Evolutionary conservation across 2,888 invertebrate genomes (phyloP), one percentile per base, ranked within the genome.

Genomic region (Drosophila mimetica): DNA sequence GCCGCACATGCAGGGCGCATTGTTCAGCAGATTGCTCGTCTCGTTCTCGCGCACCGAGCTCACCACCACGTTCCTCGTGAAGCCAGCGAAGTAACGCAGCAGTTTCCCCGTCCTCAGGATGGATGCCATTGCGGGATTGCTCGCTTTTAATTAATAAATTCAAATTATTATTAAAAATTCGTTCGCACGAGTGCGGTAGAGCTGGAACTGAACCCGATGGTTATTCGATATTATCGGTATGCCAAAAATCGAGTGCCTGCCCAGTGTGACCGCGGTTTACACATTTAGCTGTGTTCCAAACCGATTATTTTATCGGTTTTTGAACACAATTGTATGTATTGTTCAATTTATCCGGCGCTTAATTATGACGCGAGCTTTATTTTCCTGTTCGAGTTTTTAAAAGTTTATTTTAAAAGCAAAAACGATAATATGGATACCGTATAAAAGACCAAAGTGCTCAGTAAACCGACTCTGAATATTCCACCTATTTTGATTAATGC

Each of bases 51-150:
- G 93, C 2, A 94, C 93, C 14, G 94, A 93, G 90, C 94, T 95
- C 34, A 94, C 91, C 50, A 95, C 93, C 46, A 95, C 93, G 83
- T 94, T 95, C 81, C 94, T 93, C 37, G 95, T 95, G 79, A 95
- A 94, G 84, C 95, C 94, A 75, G 95, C 94, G 88, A 95, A 95
- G 91, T 95, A 95, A 76, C 95, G 93, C 75, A 95, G 93, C 92
- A 95, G 94, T 91, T 95, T 96, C 34, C 95, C 95, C 55, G 95
- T 95, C 83, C 96, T 93, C 41, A 92, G 75, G 66, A 92, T 91
- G 72, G 91, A 91, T 72, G 91, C 91, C 91, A 91, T 91, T 20
- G 44, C 60, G 11, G 64, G 5, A 42, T 20, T 25, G 39, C 44
- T 58, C 39, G 61, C 16, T 70, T 60, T 77, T 67, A 71, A 73